Evolutionary conservation across 1,140 invertebrate genomes (phyloP).

Genomic region (Megathymus violae): DNA sequence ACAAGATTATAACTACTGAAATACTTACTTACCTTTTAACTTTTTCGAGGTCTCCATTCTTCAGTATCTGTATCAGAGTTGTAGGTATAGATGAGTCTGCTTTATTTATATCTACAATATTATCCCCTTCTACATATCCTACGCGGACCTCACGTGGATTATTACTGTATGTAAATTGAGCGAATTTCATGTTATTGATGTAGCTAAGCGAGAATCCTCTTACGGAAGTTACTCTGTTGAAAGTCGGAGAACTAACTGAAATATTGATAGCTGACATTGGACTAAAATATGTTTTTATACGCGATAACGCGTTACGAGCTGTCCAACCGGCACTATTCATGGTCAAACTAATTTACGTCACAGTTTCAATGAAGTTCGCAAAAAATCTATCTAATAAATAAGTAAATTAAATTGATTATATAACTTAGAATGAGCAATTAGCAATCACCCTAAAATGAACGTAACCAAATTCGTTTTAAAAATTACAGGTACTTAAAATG

Average conservation of each 20-base stretch:
- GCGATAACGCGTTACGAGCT: constrained; percentile 43
- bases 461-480: background rate
- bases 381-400: background rate
- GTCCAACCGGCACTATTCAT: constrained; percentile 44
- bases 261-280: constrained; percentile 38
- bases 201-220: constrained; percentile 59
- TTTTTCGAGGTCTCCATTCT: constrained; percentile 59
- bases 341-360: constrained; percentile 33
- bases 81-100: constrained; percentile 53
- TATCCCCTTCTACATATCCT: constrained; percentile 67
- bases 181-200: constrained; percentile 75
- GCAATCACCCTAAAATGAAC: background rate
- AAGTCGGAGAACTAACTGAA: background rate
- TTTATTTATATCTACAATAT: constrained; percentile 73
- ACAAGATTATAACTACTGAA: constrained; percentile 2
- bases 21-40: constrained; percentile 60
- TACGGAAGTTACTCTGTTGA: constrained; percentile 23
- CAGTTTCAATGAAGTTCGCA: background rate
- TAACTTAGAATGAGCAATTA: background rate
- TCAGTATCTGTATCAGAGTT: constrained; percentile 67
- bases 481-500: background rate
- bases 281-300: constrained; percentile 44
- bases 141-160: constrained; percentile 56
- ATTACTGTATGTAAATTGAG: constrained; percentile 69
- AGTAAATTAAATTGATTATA: constrained; percentile 5